Evolutionary conservation across 2,888 invertebrate genomes (phyloP), one percentile per base, ranked within the genome.

Genomic region (Chaitophorus viminalis): DNA sequence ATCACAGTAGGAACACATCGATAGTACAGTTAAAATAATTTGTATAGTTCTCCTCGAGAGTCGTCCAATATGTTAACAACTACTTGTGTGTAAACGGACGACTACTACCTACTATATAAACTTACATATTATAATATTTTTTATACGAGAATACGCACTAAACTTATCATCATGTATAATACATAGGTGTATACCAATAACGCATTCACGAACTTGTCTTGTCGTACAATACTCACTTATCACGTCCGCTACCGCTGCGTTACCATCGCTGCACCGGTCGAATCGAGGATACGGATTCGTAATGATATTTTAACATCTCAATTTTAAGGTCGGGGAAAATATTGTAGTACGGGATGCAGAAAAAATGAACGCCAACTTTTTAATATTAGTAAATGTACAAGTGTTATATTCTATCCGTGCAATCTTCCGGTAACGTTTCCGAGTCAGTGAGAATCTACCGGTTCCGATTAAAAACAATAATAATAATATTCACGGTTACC

Each of bases 371-470:
- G 3, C 36, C 3, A 46, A 46, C 14, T 46, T 46, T 46, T 46
- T 0, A 3, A 46, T 14, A 14, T 46, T 46, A 46, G 0, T 46
- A 14, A 14, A 46, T 46, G 14, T 46, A 14, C 11, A 14, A 14
- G 1, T 46, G 3, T 46, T 14, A 14, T 14, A 72, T 33, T 72
- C 33, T 72, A 82, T n/a, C 52, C 82, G 54, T 31, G 31, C 60
- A 29, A 29, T 78, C 72, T 78, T 79, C 76, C 72, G 86, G 72
- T 54, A 29, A 60, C 54, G 78, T 79, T 86, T 86, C 78, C 78
- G 52, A 46, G 68, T 72, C 86, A 72, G 33, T n/a, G 78, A 72
- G 33, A 70, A 72, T 78, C 21, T 54, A 78, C 78, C 60, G 86
- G 60, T 36, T 17, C 72, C 60, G 86, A 79, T 86, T 39, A 60